These are phyloP conservation scores for Allolobophora icterica DNA, from an alignment of 2,888 invertebrate species.

Conservation along the genomic window DNA sequence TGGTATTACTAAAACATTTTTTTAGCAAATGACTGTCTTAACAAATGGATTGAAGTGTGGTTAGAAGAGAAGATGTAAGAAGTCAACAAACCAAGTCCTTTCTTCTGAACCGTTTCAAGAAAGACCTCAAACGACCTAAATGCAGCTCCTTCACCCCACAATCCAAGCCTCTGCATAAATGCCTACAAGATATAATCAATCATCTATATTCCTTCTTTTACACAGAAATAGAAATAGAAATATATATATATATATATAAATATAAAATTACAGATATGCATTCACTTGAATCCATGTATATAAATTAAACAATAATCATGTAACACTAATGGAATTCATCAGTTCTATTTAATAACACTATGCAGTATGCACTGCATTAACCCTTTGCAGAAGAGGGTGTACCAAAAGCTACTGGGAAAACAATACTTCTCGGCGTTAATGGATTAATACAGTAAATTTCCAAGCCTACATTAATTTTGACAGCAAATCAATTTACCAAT, in stretches of 20 bases:
- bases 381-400: too few species aligned
- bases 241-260: too few species aligned
- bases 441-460: background rate
- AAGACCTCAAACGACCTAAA: constrained; percentile 61
- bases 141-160: constrained; percentile 63
- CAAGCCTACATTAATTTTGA: background rate
- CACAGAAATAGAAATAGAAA: background rate
- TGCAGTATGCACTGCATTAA: too few species aligned
- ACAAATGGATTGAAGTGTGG: background rate
- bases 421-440: too few species aligned
- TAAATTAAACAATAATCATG: background rate
- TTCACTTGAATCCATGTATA: background rate
- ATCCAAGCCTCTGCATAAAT: constrained; percentile 63
- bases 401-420: too few species aligned
- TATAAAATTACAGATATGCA: background rate
- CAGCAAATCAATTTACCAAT: background rate
- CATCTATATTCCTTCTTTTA: background rate
- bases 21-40: background rate
- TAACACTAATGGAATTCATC: background rate
- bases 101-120: constrained; percentile 59
- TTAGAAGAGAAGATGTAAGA: background rate
- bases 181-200: constrained; percentile 52
- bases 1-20: background rate
- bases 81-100: constrained; percentile 57
- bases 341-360: too few species aligned